Base-by-base conservation (phyloP, 2,113 vertebrate species). In the Albula goreensis region DNA sequence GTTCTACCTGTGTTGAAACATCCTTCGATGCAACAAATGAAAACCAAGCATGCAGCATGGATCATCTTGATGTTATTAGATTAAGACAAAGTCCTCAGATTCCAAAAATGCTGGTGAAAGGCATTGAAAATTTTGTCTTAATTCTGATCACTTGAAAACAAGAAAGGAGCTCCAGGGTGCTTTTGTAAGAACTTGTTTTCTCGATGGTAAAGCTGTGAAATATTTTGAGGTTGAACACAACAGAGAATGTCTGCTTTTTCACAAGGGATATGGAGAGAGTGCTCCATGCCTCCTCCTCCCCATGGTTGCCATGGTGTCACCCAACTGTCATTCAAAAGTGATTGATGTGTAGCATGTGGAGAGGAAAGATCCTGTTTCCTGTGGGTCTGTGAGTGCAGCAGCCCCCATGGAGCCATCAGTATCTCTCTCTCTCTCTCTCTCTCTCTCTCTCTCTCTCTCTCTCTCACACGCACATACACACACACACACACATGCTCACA, bases 391-490 rank as follows among this genome's bases (percentile, higher is more conserved):
- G 53, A 9, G 53, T 41, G 31, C 31, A 41, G 57, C 57, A 60
- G 57, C 17, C 57, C 57, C 57, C 12, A 60, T 15, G 22, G 5
- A 8, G n/a, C 19, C 70, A 22, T 31, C 70, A 25, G 22, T 25
- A 31, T 17, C 48, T 13, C 5, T 60, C 9, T 53, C 50, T n/a
- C 8, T 48, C 12, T 85, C 25, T 22, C 48, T 22, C 52, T 81
- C n/a, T 81, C 80, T 60, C 25, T 83, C 81, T 48, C 31, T 83
- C 25, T 83, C 53, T 83, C 17, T 82, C 17, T 31, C 50, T 53
- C 50, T 52, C 70, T 41, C 5, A 17, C 13, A 15, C 31, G 48
- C 70, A 15, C 5, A 13, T 6, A 13, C 31, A 52, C 5, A 70
- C 57, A 57, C 83, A 41, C 31, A 41, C 31, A 41, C 31, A 41